phyloP scores from a whole-genome alignment of 2,888 invertebrate species.

The Oxycera nigricornis region DNA sequence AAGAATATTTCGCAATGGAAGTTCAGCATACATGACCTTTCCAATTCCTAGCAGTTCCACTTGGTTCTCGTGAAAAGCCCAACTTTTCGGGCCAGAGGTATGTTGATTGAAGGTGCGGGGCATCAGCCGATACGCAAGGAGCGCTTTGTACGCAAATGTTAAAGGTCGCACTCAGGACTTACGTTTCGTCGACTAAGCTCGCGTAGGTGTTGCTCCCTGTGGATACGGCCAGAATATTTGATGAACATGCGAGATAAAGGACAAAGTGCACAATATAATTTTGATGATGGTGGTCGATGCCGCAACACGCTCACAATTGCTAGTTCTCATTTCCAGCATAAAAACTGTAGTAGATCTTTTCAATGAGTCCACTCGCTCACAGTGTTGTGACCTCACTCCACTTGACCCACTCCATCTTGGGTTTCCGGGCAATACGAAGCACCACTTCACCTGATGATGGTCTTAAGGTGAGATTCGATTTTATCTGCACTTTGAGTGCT shows the following conservation, averaged over 20 bases:
- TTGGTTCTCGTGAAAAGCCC: background rate
- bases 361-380: conserved; percentile 13
- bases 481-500: conserved; percentile 7
- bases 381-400: background rate
- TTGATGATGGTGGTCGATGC: background rate
- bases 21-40: conserved; percentile 21
- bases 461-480: conserved; percentile 4
- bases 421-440: background rate
- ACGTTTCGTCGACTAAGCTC: background rate
- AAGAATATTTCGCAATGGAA: conserved; percentile 7
- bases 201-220: background rate
- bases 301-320: background rate
- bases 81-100: background rate
- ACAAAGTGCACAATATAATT: conserved; percentile 3
- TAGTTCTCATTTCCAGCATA: background rate
- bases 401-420: background rate
- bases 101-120: background rate
- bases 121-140: background rate
- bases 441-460: conserved; percentile 2
- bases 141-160: conserved; percentile 25
- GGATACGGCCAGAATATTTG: background rate
- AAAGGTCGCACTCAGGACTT: conserved; percentile 13
- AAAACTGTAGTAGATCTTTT: background rate
- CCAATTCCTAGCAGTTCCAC: background rate
- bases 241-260: conserved; percentile 7